Conservation (phyloP, 2,113 vertebrate species). For the Gavia stellata region DNA sequence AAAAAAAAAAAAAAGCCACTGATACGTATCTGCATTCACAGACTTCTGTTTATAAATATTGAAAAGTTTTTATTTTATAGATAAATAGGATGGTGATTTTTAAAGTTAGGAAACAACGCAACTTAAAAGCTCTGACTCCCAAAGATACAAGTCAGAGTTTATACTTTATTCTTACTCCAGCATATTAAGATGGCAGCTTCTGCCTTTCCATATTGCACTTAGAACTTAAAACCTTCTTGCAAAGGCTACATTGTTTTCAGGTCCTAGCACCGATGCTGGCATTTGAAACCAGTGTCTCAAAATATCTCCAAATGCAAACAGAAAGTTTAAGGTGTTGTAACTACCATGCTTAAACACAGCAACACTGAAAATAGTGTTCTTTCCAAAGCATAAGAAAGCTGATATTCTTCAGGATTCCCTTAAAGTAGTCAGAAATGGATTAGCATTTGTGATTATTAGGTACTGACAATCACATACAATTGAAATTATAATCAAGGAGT, state of each 20-base stretch:
- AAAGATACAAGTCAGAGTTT: not conserved
- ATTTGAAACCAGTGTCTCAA: not conserved
- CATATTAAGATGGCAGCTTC: conserved; percentile 6
- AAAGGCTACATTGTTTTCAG: conserved; percentile 3
- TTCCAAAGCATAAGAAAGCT: not conserved
- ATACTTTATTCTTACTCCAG: not conserved
- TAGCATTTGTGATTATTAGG: not conserved
- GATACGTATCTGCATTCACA: not conserved
- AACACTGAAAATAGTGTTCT: not conserved
- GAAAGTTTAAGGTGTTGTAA: not conserved
- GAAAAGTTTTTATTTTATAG: conserved; percentile 61
- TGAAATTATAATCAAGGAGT: not conserved
- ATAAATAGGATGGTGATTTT: conserved; percentile 51
- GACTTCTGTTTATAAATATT: conserved; percentile 44
- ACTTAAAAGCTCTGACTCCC: conserved; percentile 27
- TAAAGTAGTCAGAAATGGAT: not conserved
- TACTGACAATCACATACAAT: not conserved
- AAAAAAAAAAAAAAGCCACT: not conserved
- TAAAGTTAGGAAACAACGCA: conserved; percentile 36
- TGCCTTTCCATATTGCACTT: conserved; percentile 53
- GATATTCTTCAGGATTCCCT: not conserved
- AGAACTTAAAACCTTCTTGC: not conserved
- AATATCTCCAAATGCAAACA: conserved; percentile 20
- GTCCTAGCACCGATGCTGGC: not conserved
- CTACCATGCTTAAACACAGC: not conserved